These are phyloP conservation scores for Bovichtus diacanthus DNA, from an alignment of 2,797 vertebrate species.

Conservation along the genomic window DNA sequence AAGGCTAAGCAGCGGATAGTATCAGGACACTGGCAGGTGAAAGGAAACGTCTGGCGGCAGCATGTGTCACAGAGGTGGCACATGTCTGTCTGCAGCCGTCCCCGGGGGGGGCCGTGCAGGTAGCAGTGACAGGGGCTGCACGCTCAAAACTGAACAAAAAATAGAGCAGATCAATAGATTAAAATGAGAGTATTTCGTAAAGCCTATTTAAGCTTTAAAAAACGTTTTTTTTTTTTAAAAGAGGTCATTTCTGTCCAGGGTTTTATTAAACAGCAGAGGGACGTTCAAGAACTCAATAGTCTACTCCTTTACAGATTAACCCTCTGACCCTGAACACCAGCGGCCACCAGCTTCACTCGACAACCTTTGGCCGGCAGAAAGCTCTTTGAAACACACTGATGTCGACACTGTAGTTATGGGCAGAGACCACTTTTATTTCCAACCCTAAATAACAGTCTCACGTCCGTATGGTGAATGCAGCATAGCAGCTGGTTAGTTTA, in stretches of 20 bases:
- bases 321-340: conserved; percentile 30
- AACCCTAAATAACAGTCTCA: background rate
- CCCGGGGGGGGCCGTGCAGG: background rate
- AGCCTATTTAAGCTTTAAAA: no score
- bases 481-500: background rate
- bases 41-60: conserved; percentile 28
- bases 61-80: conserved; percentile 29
- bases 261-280: conserved; percentile 11
- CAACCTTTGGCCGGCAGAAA: conserved; percentile 1
- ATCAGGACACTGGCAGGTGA: conserved; percentile 31
- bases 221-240: no score
- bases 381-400: background rate
- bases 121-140: background rate
- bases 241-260: no score
- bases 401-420: background rate
- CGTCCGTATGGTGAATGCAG: background rate
- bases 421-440: background rate
- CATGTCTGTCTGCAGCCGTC: conserved; percentile 18
- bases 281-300: conserved; percentile 14
- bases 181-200: background rate
- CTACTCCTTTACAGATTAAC: conserved; percentile 32
- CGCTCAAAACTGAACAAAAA: background rate
- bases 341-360: conserved; percentile 18
- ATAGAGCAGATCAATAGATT: background rate
- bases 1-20: background rate